Percentiles rank a stretch among this genome's conserved stretches.
phyloP scores from a whole-genome alignment of 2,113 vertebrate species.

The Arizona elegans region DNA sequence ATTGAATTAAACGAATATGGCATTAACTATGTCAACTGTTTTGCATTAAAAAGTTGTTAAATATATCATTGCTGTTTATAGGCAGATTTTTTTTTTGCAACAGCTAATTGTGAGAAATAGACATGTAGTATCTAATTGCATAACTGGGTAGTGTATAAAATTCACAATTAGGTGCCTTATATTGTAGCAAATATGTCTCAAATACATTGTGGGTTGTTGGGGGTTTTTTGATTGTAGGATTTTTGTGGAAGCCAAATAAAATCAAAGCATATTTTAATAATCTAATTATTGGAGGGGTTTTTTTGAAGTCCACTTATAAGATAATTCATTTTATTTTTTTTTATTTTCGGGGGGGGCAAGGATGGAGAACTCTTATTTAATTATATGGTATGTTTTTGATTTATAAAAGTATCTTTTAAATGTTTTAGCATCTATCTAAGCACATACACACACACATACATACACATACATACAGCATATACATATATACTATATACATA shows the following conservation, averaged over 20 bases:
- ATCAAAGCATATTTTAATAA: slow-evolving; percentile 72
- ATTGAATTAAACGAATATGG: slow-evolving; percentile 73
- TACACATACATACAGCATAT: too few relatives aligned
- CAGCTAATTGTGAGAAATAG: slow-evolving; percentile 75
- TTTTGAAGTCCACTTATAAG: slow-evolving; percentile 70
- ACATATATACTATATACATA: too few relatives aligned
- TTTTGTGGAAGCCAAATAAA: slow-evolving; percentile 71
- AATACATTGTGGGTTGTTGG: slow-evolving; percentile 55
- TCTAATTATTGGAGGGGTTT: slow-evolving; percentile 71
- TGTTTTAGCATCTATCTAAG: too few relatives aligned
- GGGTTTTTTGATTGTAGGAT: slow-evolving; percentile 50
- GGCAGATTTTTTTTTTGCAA: slow-evolving; percentile 61
- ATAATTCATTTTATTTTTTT: slow-evolving; percentile 63
- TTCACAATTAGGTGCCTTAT: slow-evolving; percentile 72
- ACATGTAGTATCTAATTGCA: slow-evolving; percentile 71
- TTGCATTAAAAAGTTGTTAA: slow-evolving; percentile 72
- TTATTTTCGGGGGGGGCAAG: slow-evolving; percentile 52
- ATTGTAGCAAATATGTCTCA: slow-evolving; percentile 74
- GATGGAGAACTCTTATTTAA: slow-evolving; percentile 22
- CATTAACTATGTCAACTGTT: slow-evolving; percentile 72
- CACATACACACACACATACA: too few relatives aligned
- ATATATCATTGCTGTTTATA: slow-evolving; percentile 68
- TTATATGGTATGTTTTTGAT: slow-evolving; percentile 1
- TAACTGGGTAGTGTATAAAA: slow-evolving; percentile 72
- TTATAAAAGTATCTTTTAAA: slow-evolving; percentile 27